Conservation (phyloP, 2,888 invertebrate genomes). For the Icerya purchasi region DNA sequence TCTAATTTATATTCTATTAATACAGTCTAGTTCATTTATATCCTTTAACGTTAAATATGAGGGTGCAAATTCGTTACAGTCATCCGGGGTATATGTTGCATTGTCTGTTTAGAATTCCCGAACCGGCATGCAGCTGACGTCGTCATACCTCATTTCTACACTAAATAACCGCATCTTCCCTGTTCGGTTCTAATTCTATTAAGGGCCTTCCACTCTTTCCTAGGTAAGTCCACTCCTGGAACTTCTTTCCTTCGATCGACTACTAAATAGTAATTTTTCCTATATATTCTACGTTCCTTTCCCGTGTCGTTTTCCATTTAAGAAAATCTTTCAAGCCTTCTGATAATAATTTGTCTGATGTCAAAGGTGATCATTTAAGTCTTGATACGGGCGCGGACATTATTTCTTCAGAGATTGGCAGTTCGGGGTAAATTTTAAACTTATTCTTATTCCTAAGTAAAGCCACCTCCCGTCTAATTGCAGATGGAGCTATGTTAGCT, state of each 20-base stretch:
- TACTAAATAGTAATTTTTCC: background rate
- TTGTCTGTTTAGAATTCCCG: background rate
- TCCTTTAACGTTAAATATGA: background rate
- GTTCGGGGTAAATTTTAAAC: background rate
- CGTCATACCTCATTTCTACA: background rate
- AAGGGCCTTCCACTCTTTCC: background rate
- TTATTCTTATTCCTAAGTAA: too few species aligned
- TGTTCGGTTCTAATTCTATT: background rate
- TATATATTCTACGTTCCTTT: background rate
- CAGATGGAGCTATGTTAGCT: too few species aligned
- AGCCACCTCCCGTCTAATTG: too few species aligned
- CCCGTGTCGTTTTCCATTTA: background rate
- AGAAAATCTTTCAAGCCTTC: background rate
- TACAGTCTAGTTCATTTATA: too few species aligned
- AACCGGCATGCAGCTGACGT: background rate
- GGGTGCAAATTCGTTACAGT: background rate
- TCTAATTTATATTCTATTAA: too few species aligned
- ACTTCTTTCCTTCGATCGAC: background rate
- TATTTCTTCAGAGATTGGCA: background rate
- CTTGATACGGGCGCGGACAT: background rate
- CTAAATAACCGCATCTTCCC: background rate
- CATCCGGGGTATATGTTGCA: background rate
- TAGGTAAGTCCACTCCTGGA: background rate
- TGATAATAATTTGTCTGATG: background rate
- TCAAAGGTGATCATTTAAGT: background rate